These are phyloP conservation scores for Caloenas nicobarica DNA, from an alignment of 2,113 vertebrate genomes.

Conservation along the genomic window DNA sequence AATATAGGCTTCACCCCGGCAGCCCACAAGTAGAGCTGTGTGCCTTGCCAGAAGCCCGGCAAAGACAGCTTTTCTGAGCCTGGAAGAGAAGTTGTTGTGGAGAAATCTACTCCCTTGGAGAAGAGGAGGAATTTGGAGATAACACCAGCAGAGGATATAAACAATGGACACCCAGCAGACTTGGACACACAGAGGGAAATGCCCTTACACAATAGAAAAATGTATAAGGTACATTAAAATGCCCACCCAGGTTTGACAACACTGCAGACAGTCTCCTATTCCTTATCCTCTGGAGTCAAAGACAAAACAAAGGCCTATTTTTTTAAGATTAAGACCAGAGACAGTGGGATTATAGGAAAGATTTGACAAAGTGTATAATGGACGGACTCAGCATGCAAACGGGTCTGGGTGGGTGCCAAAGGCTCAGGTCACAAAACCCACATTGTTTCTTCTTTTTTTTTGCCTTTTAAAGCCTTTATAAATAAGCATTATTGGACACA, in stretches of 20 bases:
- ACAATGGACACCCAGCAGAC: neutral
- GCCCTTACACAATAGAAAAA: slow-evolving; percentile 25
- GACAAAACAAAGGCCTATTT: slow-evolving; percentile 51
- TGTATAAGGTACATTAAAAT: neutral
- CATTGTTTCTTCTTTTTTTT: neutral
- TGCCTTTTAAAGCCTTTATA: neutral
- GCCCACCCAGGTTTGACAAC: slow-evolving; percentile 41
- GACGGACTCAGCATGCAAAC: neutral
- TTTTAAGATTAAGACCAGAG: slow-evolving; percentile 62
- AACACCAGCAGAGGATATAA: slow-evolving; percentile 33
- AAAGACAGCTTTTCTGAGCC: neutral
- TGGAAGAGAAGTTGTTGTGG: neutral
- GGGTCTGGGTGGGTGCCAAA: slow-evolving; percentile 22
- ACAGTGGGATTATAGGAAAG: slow-evolving; percentile 49
- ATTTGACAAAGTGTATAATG: slow-evolving; percentile 20
- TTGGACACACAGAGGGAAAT: accelerated
- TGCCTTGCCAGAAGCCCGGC: neutral
- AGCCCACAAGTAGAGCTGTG: neutral
- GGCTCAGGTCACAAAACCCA: slow-evolving; percentile 19
- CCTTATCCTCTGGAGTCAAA: slow-evolving; percentile 48
- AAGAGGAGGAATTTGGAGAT: slow-evolving; percentile 36
- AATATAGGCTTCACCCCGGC: neutral
- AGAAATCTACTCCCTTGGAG: slow-evolving; percentile 31
- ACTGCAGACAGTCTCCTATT: slow-evolving; percentile 11
- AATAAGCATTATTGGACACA: neutral